Base-by-base conservation (phyloP, 2,888 invertebrate species). In the Trypoxylon attenuatum region DNA sequence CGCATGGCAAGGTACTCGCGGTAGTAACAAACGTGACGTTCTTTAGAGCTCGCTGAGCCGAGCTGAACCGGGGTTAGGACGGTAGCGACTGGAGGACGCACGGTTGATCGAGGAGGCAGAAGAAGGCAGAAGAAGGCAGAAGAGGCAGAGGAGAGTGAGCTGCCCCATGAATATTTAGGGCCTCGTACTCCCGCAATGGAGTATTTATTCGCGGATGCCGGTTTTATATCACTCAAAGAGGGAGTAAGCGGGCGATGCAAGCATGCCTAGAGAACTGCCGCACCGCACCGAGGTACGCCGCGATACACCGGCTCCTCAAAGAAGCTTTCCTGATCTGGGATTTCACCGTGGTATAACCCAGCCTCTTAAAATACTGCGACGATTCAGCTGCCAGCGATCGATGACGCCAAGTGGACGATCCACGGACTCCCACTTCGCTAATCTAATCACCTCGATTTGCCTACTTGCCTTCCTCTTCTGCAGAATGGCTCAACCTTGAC, bases 131-230 rank as follows among this genome's bases (percentile, higher is more conserved):
- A n/a, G n/a, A n/a, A n/a, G n/a, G n/a, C n/a, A n/a, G n/a, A n/a
- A n/a, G 23, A 27, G 22, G 23, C 18, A 18, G 27, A 29, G 59
- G 73, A 67, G 71, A 73, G 56, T 59, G 53, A 68, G 63, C 73
- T 73, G 69, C 66, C 62, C 78, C 78, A 83, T 83, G 82, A 83
- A 83, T 83, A 83, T 83, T 81, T 82, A 83, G 79, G 75, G 72
- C 73, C 58, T 69, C 46, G 73, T 75, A 78, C 79, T 82, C 80
- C 82, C 77, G 82, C 81, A 81, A 84, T 82, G 84, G 83, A 76
- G 82, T 82, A 82, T 84, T 84, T 83, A 84, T 84, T 82, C 81
- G 68, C 73, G 70, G 29, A 69, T 73, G 79, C 79, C 73, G 82
- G 73, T 82, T 84, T 82, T 82, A 83, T 83, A 82, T 84, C 84